phyloP scores from a whole-genome alignment of 2,113 vertebrate genomes.

The Euleptes europaea region DNA sequence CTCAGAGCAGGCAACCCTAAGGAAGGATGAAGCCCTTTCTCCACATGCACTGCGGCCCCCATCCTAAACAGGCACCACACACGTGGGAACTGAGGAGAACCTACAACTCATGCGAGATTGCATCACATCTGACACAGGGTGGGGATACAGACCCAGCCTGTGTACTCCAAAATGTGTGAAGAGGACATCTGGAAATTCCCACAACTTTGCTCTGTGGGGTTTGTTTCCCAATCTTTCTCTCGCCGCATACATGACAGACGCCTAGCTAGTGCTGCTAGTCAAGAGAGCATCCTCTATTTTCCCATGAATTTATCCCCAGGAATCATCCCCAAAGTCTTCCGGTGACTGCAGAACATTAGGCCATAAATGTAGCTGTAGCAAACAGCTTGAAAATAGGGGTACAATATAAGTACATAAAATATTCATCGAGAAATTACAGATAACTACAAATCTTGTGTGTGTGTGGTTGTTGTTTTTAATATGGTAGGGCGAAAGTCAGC shows the following conservation, averaged over 20 bases:
- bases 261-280: background rate
- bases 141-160: no score
- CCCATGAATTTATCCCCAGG: background rate
- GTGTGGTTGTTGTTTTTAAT: conserved; percentile 1
- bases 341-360: background rate
- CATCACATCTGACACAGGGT: no score
- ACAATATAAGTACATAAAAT: conserved; percentile 52
- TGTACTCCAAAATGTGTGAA: no score
- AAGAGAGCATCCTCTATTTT: background rate
- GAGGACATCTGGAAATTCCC: no score
- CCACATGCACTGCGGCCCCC: no score
- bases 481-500: background rate
- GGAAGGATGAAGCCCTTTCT: no score
- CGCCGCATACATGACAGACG: background rate
- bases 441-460: conserved; percentile 29
- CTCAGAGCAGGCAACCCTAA: no score
- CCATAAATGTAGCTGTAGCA: background rate
- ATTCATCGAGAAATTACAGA: conserved; percentile 57
- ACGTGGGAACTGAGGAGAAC: no score
- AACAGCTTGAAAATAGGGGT: conserved; percentile 50
- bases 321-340: background rate
- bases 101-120: no score
- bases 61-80: no score
- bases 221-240: no score
- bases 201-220: no score